Evolutionary conservation across 2,888 invertebrate species (phyloP).

Genomic region (Falcaria lacertinaria): DNA sequence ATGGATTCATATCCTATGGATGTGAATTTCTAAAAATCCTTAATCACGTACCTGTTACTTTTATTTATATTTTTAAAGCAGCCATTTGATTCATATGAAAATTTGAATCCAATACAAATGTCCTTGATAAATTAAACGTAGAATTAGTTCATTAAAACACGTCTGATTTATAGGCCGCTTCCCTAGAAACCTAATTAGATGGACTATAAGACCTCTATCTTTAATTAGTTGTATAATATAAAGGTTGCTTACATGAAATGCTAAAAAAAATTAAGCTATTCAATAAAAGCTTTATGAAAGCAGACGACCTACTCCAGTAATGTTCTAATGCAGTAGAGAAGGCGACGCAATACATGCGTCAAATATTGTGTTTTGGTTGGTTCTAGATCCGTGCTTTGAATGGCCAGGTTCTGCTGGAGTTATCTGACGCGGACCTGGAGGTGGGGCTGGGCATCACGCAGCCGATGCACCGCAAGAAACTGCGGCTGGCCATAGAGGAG

Average conservation of each 20-base stretch:
- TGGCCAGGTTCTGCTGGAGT: constrained; percentile 92
- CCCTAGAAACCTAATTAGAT: constrained; percentile 11
- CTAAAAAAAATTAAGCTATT: neutral
- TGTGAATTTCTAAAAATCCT: too few species aligned
- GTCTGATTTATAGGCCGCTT: constrained; percentile 28
- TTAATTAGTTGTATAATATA: too few species aligned
- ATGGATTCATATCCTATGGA: too few species aligned
- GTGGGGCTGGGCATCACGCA: constrained; percentile 94
- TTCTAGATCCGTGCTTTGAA: constrained; percentile 84
- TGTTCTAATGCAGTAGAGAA: constrained; percentile 19
- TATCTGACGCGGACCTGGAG: constrained; percentile 94
- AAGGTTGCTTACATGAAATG: too few species aligned
- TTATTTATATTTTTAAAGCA: too few species aligned
- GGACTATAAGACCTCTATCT: too few species aligned
- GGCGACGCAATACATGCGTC: constrained; percentile 74
- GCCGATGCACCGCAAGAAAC: constrained; percentile 95
- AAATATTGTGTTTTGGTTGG: constrained; percentile 81
- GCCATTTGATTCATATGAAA: constrained; percentile 64
- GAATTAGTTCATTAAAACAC: constrained; percentile 46
- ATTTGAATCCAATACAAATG: constrained; percentile 41
- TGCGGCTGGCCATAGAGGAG: constrained; percentile 95
- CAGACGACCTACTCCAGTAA: too few species aligned
- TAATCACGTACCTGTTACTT: too few species aligned
- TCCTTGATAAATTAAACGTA: constrained; percentile 45
- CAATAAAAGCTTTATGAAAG: too few species aligned